Base-by-base conservation (phyloP, 35 echinoderm and acorn worm species). In the Holothuria glaberrima region DNA sequence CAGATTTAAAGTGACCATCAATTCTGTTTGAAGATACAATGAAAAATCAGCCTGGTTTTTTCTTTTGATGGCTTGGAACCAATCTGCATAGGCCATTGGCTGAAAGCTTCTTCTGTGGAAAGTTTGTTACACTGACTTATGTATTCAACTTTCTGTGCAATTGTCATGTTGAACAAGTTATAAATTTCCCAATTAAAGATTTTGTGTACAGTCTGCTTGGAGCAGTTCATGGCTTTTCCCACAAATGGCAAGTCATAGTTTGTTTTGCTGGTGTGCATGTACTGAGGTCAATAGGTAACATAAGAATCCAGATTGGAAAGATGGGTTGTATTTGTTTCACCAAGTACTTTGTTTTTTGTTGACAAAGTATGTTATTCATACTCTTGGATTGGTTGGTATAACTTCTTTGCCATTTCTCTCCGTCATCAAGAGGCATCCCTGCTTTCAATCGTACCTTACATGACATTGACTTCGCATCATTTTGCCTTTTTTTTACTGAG, bases 401-500 rank as follows among this genome's bases (percentile, higher is more conserved):
- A 14, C 3, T 5, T 64, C 60, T 64, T 14, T 64, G 60, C 3
- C 2, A 12, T 64, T 64, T 20, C 12, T 12, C 60, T 4, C 26
- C 60, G 12, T 27, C 26, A 64, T 64, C 60, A 64, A 2, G 12
- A 3, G 60, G 60, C 60, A 64, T 64, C 60, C 60, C 60, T 64
- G 60, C 60, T 64, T 64, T 64, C 4, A 64, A 12, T 27, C 60
- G 60, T 64, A 7, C 60, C 12, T 20, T 64, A 12, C 60, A 64
- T 64, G 60, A 64, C 60, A 64, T 64, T 64, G 60, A 64, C 60
- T 64, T 64, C 13, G 60, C 60, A 64, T 64, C 60, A 64, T 64
- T 64, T 64, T 64, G 13, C 60, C 2, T 12, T 59, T 4, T 41
- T 64, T 64, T 64, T 64, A 27, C 19, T 64, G 19, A 64, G 60